phyloP scores from a whole-genome alignment of 2,797 vertebrate species.

The Halcyon chelicuti region DNA sequence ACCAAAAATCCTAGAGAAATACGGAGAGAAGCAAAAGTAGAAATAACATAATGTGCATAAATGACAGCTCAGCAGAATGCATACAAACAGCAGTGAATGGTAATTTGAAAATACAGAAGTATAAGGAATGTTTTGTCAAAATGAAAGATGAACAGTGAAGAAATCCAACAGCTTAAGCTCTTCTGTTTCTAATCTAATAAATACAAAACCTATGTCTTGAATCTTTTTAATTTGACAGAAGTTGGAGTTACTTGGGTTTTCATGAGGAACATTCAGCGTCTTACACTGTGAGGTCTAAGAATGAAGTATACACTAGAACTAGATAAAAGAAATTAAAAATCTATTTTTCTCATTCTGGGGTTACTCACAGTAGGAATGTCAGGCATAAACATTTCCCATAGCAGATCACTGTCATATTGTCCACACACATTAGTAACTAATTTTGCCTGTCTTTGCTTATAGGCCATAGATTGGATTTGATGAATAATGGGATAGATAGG shows the following conservation, averaged over 20 bases:
- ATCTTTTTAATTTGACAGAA: neutral
- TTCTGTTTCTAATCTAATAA: neutral
- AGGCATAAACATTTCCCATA: neutral
- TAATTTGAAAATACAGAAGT: neutral
- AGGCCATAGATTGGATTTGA: neutral
- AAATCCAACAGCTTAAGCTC: neutral
- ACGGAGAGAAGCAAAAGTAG: neutral
- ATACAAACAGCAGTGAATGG: neutral
- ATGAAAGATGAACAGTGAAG: neutral
- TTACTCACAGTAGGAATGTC: neutral
- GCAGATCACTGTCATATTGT: neutral
- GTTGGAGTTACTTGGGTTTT: neutral
- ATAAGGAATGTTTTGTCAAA: neutral
- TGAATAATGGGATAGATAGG: neutral
- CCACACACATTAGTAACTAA: neutral
- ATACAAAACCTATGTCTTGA: neutral
- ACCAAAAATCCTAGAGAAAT: neutral
- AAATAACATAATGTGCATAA: neutral
- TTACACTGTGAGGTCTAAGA: neutral
- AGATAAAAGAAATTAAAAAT: neutral
- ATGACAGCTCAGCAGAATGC: neutral
- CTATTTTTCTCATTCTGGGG: neutral
- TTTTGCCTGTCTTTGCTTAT: constrained; percentile 18
- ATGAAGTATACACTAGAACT: neutral
- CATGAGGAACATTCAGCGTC: neutral